phyloP scores from a whole-genome alignment of 2,888 invertebrate species.

The Selenia dentaria region DNA sequence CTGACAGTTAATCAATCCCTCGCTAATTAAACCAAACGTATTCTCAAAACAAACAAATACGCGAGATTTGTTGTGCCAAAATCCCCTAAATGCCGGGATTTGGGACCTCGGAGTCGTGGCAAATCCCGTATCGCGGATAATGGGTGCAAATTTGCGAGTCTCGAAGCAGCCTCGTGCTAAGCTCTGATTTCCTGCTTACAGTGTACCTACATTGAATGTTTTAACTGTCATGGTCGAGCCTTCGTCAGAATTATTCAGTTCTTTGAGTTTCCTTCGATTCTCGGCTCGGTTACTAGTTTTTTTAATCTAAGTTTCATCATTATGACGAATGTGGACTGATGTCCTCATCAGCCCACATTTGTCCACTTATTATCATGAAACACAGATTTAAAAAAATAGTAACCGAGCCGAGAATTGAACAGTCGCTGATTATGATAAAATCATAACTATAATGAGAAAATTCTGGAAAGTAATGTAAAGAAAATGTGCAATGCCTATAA shows the following conservation, averaged over 20 bases:
- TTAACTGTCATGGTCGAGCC: neutral
- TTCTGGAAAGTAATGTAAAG: no score
- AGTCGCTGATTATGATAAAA: no score
- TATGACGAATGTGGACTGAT: no score
- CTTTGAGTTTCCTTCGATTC: no score
- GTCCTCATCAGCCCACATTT: no score
- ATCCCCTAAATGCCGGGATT: constrained; percentile 47
- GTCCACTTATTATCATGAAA: no score
- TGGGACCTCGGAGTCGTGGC: constrained; percentile 42
- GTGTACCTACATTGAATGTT: constrained; percentile 3
- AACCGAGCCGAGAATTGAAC: no score
- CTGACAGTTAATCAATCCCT: neutral
- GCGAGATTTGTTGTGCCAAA: constrained; percentile 41
- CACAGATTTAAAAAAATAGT: no score
- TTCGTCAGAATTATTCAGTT: neutral
- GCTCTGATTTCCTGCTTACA: constrained; percentile 28
- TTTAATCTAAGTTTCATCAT: no score
- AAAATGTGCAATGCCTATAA: no score
- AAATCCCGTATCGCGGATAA: constrained; percentile 56
- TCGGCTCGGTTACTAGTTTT: no score
- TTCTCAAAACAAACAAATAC: constrained; percentile 35
- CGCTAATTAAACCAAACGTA: constrained; percentile 18
- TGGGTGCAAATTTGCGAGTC: constrained; percentile 59
- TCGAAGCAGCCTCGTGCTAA: constrained; percentile 27
- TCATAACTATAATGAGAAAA: no score